Conservation (phyloP, 2,888 invertebrate species). For the Sepioteuthis lessoniana region DNA sequence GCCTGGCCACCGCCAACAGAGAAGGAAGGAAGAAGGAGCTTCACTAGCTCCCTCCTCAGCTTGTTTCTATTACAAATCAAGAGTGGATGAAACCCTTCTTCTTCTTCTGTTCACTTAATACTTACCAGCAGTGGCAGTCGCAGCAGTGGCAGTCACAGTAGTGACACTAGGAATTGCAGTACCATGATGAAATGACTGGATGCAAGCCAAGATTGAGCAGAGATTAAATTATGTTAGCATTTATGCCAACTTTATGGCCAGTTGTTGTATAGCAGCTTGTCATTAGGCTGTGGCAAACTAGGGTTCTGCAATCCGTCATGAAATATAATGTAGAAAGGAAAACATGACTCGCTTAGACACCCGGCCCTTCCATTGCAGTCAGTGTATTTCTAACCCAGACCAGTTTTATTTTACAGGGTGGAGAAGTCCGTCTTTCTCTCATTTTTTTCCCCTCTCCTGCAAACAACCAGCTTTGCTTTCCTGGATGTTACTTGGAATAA, state of each 20-base stretch:
- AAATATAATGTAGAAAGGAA: slow-evolving; percentile 14
- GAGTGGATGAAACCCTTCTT: not conserved
- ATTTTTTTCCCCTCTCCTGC: not conserved
- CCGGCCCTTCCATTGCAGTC: slow-evolving; percentile 1
- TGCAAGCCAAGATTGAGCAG: slow-evolving; percentile 20
- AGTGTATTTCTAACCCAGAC: not conserved
- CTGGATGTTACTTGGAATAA: not conserved
- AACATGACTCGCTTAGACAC: slow-evolving; percentile 23
- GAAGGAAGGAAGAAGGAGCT: slow-evolving; percentile 33
- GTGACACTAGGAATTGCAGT: slow-evolving; percentile 33
- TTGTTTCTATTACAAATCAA: slow-evolving; percentile 5
- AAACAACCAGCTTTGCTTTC: not conserved
- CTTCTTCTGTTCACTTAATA: not conserved
- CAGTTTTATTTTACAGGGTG: not conserved
- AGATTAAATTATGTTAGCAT: slow-evolving; percentile 33
- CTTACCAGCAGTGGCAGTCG: not conserved
- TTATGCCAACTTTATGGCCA: not conserved
- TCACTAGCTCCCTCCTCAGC: slow-evolving; percentile 6
- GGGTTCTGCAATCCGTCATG: slow-evolving; percentile 8
- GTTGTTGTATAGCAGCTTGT: slow-evolving; percentile 23
- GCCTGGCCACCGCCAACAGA: not conserved
- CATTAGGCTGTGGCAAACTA: not conserved
- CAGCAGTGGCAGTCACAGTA: slow-evolving; percentile 33
- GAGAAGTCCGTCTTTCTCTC: not conserved
- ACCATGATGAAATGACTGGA: slow-evolving; percentile 33